Evolutionary conservation across 2,888 invertebrate genomes (phyloP).

Genomic region (Oxytorus armatus): DNA sequence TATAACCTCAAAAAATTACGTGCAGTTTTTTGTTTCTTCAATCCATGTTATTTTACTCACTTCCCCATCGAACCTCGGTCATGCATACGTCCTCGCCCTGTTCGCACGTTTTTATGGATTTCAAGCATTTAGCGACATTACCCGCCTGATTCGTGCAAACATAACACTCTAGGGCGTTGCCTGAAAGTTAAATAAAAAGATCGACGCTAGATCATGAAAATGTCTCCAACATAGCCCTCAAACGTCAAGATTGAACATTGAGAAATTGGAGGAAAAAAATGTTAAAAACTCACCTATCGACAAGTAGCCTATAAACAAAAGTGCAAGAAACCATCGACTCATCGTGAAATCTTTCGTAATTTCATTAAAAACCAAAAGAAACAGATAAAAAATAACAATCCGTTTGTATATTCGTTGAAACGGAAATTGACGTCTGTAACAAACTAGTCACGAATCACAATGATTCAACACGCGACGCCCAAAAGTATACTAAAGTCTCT

Average conservation of each 20-base stretch:
- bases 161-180: slow-evolving; percentile 94
- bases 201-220: slow-evolving; percentile 5
- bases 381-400: neutral
- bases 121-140: slow-evolving; percentile 96
- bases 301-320: slow-evolving; percentile 38
- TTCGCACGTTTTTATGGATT: slow-evolving; percentile 96
- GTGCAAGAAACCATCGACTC: slow-evolving; percentile 50
- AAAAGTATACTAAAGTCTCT: slow-evolving; percentile 11
- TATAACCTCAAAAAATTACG: slow-evolving; percentile 65
- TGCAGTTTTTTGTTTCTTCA: neutral
- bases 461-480: slow-evolving; percentile 55
- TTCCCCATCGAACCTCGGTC: slow-evolving; percentile 97
- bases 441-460: neutral
- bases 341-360: slow-evolving; percentile 25
- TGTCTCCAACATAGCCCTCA: neutral
- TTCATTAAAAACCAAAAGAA: slow-evolving; percentile 35
- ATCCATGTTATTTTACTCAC: slow-evolving; percentile 84
- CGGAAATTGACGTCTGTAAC: slow-evolving; percentile 45
- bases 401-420: neutral
- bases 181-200: slow-evolving; percentile 83
- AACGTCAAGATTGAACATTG: no score
- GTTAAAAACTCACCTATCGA: slow-evolving; percentile 51
- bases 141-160: slow-evolving; percentile 97
- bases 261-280: neutral
- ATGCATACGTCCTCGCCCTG: slow-evolving; percentile 94